phyloP scores from a whole-genome alignment of 2,888 invertebrate species.

The Hirtodrosophila histrioides region DNA sequence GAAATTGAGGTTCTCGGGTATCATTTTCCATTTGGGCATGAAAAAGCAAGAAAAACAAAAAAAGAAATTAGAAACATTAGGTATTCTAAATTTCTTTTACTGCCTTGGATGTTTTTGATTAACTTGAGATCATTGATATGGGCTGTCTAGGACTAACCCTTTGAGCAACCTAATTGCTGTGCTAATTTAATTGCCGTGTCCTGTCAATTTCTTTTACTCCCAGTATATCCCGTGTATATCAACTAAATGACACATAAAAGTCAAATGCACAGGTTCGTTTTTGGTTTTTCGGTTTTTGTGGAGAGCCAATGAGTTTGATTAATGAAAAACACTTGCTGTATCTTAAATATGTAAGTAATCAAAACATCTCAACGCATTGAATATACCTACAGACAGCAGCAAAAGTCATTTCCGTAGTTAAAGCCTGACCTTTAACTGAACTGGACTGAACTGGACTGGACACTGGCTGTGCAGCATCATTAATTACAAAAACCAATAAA shows the following conservation, averaged over 20 bases:
- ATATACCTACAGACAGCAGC: neutral
- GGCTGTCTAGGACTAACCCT: neutral
- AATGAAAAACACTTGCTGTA: constrained; percentile 36
- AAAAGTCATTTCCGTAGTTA: constrained; percentile 31
- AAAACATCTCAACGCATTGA: constrained; percentile 4
- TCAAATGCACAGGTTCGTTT: constrained; percentile 36
- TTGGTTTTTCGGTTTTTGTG: constrained; percentile 2
- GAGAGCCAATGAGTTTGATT: constrained; percentile 52
- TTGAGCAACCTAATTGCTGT: constrained; percentile 16
- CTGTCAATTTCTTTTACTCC: neutral
- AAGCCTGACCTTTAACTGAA: constrained; percentile 11
- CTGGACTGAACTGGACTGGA: constrained; percentile 1
- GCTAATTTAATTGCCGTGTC: constrained; percentile 13
- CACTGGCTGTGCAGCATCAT: constrained; percentile 47
- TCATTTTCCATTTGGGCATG: constrained; percentile 40
- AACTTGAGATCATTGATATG: constrained; percentile 53
- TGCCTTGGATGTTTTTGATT: constrained; percentile 42
- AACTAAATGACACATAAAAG: constrained; percentile 48
- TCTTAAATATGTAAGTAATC: neutral
- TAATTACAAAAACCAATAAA: constrained; percentile 77
- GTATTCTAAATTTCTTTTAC: neutral
- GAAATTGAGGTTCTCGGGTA: constrained; percentile 1
- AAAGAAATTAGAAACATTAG: constrained; percentile 12
- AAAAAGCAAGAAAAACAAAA: constrained; percentile 45
- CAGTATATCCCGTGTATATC: constrained; percentile 15